phyloP scores from a whole-genome alignment of 2,113 vertebrate species.

The Trinectes maculatus region DNA sequence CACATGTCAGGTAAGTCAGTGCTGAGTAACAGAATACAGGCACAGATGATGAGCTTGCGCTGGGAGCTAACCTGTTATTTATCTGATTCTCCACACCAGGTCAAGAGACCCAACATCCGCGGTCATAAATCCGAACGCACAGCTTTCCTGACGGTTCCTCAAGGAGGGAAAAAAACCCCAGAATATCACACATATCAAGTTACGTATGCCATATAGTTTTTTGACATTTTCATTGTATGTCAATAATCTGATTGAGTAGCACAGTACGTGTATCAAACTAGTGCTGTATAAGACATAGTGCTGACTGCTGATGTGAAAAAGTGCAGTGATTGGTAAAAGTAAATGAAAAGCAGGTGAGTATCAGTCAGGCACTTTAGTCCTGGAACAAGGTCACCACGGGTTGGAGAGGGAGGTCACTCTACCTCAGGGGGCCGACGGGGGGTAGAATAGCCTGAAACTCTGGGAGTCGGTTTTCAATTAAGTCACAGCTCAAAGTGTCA shows the following conservation, averaged over 20 bases:
- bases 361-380: constrained; percentile 52
- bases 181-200: constrained; percentile 33
- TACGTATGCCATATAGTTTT: constrained; percentile 20
- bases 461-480: constrained; percentile 78
- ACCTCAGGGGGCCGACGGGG: constrained; percentile 57
- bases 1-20: constrained; percentile 69
- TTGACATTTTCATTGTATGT: constrained; percentile 28
- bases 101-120: background rate
- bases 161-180: constrained; percentile 27
- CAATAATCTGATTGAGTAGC: constrained; percentile 6
- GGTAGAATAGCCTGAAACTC: constrained; percentile 59
- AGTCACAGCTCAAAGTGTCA: constrained; percentile 69
- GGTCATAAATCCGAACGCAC: constrained; percentile 21
- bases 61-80: constrained; percentile 44
- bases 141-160: constrained; percentile 25
- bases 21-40: constrained; percentile 74
- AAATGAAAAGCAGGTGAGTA: constrained; percentile 76
- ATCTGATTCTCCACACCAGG: constrained; percentile 53
- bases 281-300: constrained; percentile 2
- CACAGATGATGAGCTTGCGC: constrained; percentile 69
- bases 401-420: constrained; percentile 66
- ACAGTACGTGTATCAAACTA: background rate
- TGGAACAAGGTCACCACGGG: constrained; percentile 65
- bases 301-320: constrained; percentile 22
- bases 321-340: constrained; percentile 55